Evolutionary conservation across 2,888 invertebrate genomes (phyloP).

Genomic region (Anoncus sp.): DNA sequence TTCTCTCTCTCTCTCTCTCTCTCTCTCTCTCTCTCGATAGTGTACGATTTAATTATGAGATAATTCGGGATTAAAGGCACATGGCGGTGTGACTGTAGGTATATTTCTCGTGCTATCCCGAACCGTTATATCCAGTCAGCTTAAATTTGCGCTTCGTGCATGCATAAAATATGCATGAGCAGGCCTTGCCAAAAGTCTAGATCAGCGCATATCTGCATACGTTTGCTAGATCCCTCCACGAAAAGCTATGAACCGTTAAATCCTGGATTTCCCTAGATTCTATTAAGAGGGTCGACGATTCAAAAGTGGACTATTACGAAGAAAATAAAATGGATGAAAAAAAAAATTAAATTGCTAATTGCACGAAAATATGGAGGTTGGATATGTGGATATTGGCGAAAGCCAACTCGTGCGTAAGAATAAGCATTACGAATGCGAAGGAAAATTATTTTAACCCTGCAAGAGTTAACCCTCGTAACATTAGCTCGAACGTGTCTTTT

Average conservation of each 20-base stretch:
- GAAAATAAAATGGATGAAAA: slow-evolving; percentile 7
- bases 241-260: slow-evolving; percentile 59
- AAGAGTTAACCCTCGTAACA: no score
- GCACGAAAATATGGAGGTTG: not conserved
- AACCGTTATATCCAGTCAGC: slow-evolving; percentile 52
- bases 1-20: slow-evolving; percentile 4
- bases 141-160: slow-evolving; percentile 56
- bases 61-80: slow-evolving; percentile 57
- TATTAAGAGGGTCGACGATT: slow-evolving; percentile 29
- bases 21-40: slow-evolving; percentile 31
- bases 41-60: slow-evolving; percentile 59
- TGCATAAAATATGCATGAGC: slow-evolving; percentile 60
- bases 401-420: not conserved
- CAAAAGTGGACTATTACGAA: not conserved
- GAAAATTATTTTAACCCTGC: no score
- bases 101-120: slow-evolving; percentile 30
- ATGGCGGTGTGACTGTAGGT: slow-evolving; percentile 29
- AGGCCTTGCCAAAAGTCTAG: slow-evolving; percentile 57
- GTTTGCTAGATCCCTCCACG: slow-evolving; percentile 46
- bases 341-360: slow-evolving; percentile 12
- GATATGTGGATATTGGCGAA: not conserved
- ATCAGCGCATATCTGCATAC: slow-evolving; percentile 52
- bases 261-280: slow-evolving; percentile 56
- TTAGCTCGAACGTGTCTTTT: no score
- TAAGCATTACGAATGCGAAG: no score